Evolutionary conservation across 2,113 vertebrate genomes (phyloP), one percentile per base, ranked within the genome.

Genomic region (Pachypanchax playfairii): DNA sequence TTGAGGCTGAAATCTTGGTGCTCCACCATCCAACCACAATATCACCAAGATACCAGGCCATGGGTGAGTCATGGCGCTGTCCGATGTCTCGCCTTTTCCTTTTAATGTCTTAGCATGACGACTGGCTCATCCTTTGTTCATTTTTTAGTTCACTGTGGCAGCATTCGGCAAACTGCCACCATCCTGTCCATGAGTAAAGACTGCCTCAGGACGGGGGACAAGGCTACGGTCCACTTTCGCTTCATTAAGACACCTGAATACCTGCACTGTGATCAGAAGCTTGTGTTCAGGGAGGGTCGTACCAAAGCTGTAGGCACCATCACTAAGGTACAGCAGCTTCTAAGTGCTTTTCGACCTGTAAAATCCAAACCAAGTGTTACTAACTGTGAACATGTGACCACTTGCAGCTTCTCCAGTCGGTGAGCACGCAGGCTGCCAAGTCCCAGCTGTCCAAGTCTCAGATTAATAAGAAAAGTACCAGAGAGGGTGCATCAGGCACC

Each of bases 241-340:
- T 98, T 98, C 90, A 98, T 98, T 68, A 98, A 98, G 90, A 98
- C 95, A 11, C 96, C 96, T 0, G 96, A 98, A 50, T 98, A 98
- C 75, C 86, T 98, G 53, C 96, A 98, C 69, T 92, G 94, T 80
- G 96, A 98, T 82, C 95, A 97, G 89, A 93, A 96, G 22, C 92
- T 98, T 46, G 96, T 98, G 78, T 98, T 98, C 87, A 93, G 96
- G 41, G 96, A 98, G 82, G 96, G 96, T 36, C 94, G 96, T 64
- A 98, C 96, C 57, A 98, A 98, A 84, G 96, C 96, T 5, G 96
- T 98, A 60, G 96, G 96, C 80, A 98, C 95, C 73, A 96, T 98
- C 88, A 96, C 94, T 17, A 98, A 98, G 95, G 96, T 96, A 77
- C n/a, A 0, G 38, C 5, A 7, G 46, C 48, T 38, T 22, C 1